Base-by-base conservation (phyloP, 2,113 vertebrate genomes). In the Gobiocypris rarus region DNA sequence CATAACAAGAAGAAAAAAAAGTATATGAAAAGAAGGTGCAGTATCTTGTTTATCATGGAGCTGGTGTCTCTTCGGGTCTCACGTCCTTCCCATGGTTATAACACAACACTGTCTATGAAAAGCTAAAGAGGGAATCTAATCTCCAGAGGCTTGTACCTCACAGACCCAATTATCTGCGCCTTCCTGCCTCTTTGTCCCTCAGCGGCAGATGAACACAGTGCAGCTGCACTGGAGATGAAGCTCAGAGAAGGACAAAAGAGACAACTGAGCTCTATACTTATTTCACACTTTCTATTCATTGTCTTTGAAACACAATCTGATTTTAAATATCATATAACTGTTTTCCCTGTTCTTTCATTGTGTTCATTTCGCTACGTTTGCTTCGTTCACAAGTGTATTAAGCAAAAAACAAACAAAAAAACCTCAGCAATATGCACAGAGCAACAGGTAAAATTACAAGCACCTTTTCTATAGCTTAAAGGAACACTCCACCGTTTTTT, bases 121-220 rank as follows among this genome's bases (percentile, higher is more conserved):
- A 84, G 54, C 76, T 69, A 81, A 81, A 81, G 79, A 81, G 63
- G 43, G 79, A 81, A 81, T 81, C 28, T 82, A 38, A 86, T 80
- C 87, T 88, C 84, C 70, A 65, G 84, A 84, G 84, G 43, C 80
- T 81, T 88, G 54, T 71, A 61, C 82, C 73, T 79, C 70, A 77
- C 84, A 81, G 87, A 83, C 76, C 77, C 77, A 86, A 88, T 86
- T 82, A 86, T 81, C 87, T 75, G 61, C 59, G 14, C 76, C 84
- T 86, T 85, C 65, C 67, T 84, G 70, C 28, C 61, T 83, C 81
- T 56, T n/a, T 41, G 80, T 56, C 84, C 80, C 87, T 86, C 56
- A 48, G 79, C 70, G 69, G 67, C 75, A 80, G 74, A 85, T 85
- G 80, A 83, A 80, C 26, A 19, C 50, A 52, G 69, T 52, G 50